Evolutionary conservation across 2,113 vertebrate genomes (phyloP), one percentile per base, ranked within the genome.

Genomic region (Felis chaus): DNA sequence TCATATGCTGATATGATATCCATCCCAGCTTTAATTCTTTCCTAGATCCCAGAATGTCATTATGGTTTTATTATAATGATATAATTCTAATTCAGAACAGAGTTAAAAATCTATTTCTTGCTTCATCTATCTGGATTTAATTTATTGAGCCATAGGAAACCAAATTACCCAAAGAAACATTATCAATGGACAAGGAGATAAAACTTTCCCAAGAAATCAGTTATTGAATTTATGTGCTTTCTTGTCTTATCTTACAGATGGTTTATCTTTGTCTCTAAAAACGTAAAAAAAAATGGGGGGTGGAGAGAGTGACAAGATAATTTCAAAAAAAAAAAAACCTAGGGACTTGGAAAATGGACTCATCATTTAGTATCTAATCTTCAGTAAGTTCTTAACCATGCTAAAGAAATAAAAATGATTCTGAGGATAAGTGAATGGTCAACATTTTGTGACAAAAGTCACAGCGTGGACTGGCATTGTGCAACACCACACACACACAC

Each of bases 161-260:
- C 80, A 92, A 48, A 97, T 97, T 86, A 94, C 53, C 23, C 79
- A 82, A 39, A 93, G 79, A 92, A 95, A 73, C 23, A 73, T 96
- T 89, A 93, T 85, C 68, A 76, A 23, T 74, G 68, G 36, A 71
- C 15, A 45, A 91, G 69, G 33, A 92, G 78, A 94, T 87, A 95
- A 71, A 89, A 55, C 19, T 84, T 95, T 80, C 31, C 50, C 33
- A 81, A 66, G 88, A 95, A 97, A 89, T 71, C 36, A 81, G 65
- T 86, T 89, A 33, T 31, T 69, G 55, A 89, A 41, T 81, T 74
- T 66, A 80, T 82, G 48, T 66, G 53, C 50, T 92, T 68, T 84
- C 61, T 65, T 93, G 84, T 91, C 84, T 76, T 96, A 88, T 95
- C 71, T 93, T 45, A 10, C 68, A 74, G 63, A 92, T 76, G 15